phyloP scores from a whole-genome alignment of 2,797 vertebrate genomes.

The Enteromius argenteus region DNA sequence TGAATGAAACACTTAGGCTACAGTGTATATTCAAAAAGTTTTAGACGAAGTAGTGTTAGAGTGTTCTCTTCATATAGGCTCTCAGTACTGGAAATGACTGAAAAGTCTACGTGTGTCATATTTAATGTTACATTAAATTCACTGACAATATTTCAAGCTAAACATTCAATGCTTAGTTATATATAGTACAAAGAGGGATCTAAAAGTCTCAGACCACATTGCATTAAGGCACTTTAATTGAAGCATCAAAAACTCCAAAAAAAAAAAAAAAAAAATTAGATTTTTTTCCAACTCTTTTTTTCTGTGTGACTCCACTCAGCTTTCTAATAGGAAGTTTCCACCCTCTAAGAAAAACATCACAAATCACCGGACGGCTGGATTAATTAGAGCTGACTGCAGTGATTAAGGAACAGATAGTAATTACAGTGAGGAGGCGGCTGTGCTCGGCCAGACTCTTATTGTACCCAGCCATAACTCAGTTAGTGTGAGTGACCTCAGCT shows the following conservation, averaged over 20 bases:
- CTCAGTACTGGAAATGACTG: not conserved
- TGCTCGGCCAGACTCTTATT: slow-evolving; percentile 14
- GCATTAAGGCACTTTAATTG: not conserved
- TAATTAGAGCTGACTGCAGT: slow-evolving; percentile 34
- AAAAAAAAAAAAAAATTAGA: too few relatives aligned
- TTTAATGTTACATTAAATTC: not conserved
- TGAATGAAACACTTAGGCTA: not conserved
- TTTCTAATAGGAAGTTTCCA: slow-evolving; percentile 23
- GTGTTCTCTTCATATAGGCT: not conserved
- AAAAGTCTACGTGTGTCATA: not conserved
- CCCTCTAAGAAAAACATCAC: slow-evolving; percentile 2
- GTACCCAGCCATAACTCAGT: slow-evolving; percentile 22
- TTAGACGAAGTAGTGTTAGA: not conserved
- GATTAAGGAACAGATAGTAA: slow-evolving; percentile 41
- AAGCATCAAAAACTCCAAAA: not conserved
- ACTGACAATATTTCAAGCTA: not conserved
- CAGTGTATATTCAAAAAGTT: not conserved
- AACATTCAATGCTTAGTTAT: not conserved
- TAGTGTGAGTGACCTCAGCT: slow-evolving; percentile 4
- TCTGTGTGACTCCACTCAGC: not conserved
- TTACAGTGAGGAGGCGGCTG: slow-evolving; percentile 29
- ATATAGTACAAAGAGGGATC: not conserved
- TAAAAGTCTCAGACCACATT: not conserved
- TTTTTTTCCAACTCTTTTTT: not conserved
- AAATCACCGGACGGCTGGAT: slow-evolving; percentile 1